Base-by-base conservation (phyloP, 1,140 invertebrate genomes). In the Caerostris darwini region DNA sequence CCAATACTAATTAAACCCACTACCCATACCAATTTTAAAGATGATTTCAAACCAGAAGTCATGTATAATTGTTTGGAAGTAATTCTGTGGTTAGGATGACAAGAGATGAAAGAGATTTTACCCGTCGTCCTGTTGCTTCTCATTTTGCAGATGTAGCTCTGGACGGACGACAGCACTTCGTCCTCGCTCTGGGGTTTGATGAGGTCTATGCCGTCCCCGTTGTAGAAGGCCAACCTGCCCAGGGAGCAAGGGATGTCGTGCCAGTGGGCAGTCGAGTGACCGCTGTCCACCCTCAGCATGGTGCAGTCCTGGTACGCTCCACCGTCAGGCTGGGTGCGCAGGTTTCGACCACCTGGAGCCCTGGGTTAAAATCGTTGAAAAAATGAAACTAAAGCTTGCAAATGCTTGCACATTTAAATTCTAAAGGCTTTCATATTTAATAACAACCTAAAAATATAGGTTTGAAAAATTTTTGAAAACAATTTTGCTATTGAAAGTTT, bases 241-340 rank as follows among this genome's bases (percentile, higher is more conserved):
- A 95, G 77, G 54, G 95, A 95, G 59, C 95, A 95, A 0, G 95
- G 95, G 14, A 95, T 93, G 92, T 95, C 95, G 61, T 95, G 95
- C 95, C 95, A 95, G 77, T 95, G 95, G 57, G 94, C 95, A 3
- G 95, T 95, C 1, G 95, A 95, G 90, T 95, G 95, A 71, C 93
- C 91, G n/a, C 94, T 95, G 71, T 95, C 92, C 53, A 95, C 90
- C 50, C 95, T 53, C 19, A 95, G 85, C 54, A 95, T 94, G 5
- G 95, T 95, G 83, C 95, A 95, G 83, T 95, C 95, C 94, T 95
- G 95, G 67, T 95, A 95, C 3, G 95, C 95, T 7, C 95, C 95
- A 58, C 95, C 95, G 83, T 95, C 95, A 3, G 95, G 95, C 94
- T 95, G 95, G 81, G 82, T 94, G 3, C 19, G 77, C 17, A 88